These are phyloP conservation scores for Furnarius figulus DNA, from an alignment of 2,113 vertebrate species.

Conservation along the genomic window DNA sequence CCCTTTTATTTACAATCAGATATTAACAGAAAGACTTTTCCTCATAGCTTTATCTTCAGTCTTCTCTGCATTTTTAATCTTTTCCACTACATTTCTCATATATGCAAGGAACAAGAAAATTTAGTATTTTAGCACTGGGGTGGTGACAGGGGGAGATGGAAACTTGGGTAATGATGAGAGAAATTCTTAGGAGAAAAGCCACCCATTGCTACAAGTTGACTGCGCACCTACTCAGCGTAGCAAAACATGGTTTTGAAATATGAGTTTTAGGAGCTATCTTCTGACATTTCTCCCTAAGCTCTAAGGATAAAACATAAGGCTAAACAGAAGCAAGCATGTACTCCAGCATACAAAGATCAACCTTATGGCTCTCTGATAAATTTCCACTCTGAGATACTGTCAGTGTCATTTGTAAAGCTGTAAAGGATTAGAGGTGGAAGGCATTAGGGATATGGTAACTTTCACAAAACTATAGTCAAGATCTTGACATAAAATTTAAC, in stretches of 20 bases:
- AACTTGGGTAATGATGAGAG: not conserved
- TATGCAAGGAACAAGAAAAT: not conserved
- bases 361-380: not conserved
- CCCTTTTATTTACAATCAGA: not conserved
- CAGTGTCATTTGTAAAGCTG: not conserved
- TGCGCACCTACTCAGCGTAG: not conserved
- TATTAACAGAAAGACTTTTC: not conserved
- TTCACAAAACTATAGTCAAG: not conserved
- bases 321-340: not conserved
- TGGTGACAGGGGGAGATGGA: rapidly evolving
- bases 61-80: not conserved
- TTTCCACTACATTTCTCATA: not conserved
- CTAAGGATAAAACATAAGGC: not conserved
- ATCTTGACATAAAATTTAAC: not conserved
- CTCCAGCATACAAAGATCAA: not conserved
- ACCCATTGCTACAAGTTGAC: not conserved
- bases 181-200: not conserved
- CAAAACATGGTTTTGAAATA: not conserved
- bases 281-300: not conserved
- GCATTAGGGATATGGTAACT: not conserved
- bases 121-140: not conserved
- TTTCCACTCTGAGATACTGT: not conserved
- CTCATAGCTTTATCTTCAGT: not conserved
- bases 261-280: not conserved
- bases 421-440: not conserved